phyloP scores from a whole-genome alignment of 2,797 vertebrate genomes.

The Chelmon rostratus region DNA sequence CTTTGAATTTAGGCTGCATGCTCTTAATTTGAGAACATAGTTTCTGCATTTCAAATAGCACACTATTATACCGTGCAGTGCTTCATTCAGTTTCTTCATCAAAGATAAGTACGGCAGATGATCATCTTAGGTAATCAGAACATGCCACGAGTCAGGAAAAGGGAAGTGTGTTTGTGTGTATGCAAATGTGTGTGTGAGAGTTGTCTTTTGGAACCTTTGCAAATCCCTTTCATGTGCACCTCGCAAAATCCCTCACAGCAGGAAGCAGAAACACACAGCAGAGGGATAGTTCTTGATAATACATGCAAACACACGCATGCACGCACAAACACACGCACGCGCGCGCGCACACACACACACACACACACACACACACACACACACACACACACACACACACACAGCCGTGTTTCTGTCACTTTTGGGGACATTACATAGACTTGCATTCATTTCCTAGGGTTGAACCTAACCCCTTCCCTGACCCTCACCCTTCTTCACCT shows the following conservation, averaged over 20 bases:
- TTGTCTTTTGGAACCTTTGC: slow-evolving; percentile 38
- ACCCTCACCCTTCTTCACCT: too few species aligned
- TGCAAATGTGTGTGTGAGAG: background rate
- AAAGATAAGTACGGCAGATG: slow-evolving; percentile 55
- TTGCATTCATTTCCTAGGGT: too few species aligned
- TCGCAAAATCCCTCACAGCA: slow-evolving; percentile 54
- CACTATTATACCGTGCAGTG: slow-evolving; percentile 9
- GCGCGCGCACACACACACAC: too few species aligned
- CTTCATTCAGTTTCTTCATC: slow-evolving; percentile 48
- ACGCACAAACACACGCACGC: slow-evolving; percentile 63
- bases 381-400: too few species aligned
- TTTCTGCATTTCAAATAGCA: slow-evolving; percentile 31
- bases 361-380: too few species aligned
- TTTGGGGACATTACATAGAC: too few species aligned
- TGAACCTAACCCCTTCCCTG: too few species aligned
- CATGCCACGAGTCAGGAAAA: slow-evolving; percentile 30
- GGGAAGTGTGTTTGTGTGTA: background rate
- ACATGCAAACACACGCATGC: slow-evolving; percentile 19
- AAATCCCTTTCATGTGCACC: slow-evolving; percentile 58
- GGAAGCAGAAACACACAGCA: slow-evolving; percentile 36
- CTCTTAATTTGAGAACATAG: background rate
- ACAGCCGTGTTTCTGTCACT: too few species aligned
- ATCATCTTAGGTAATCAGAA: slow-evolving; percentile 56
- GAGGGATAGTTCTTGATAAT: slow-evolving; percentile 43
- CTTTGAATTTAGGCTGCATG: background rate